Conservation (phyloP, 2,113 vertebrate species). For the Malurus alboscapulatus region DNA sequence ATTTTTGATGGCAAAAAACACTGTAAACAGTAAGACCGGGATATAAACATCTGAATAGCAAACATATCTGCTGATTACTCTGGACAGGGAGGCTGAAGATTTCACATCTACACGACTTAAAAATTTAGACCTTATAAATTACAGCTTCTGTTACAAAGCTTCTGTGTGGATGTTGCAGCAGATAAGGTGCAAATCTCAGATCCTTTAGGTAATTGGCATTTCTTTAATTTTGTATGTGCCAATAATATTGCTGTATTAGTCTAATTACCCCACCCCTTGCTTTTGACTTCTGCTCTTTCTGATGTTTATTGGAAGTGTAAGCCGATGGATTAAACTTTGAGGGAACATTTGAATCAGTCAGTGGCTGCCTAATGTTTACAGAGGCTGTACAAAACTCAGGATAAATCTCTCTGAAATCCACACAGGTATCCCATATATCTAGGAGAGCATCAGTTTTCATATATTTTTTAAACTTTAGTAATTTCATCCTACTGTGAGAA, state of each 20-base stretch:
- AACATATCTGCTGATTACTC: not conserved
- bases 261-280: not conserved
- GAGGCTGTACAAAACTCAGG: not conserved
- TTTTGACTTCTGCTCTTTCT: not conserved
- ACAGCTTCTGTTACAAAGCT: not conserved
- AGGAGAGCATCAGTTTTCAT: not conserved
- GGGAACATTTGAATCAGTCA: not conserved
- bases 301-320: not conserved
- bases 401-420: not conserved
- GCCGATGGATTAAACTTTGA: not conserved
- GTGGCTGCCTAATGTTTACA: not conserved
- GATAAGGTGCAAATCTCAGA: not conserved
- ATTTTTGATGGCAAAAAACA: not conserved
- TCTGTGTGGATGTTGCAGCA: not conserved
- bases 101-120: not conserved
- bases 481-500: not conserved
- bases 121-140: not conserved
- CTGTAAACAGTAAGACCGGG: not conserved
- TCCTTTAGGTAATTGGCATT: not conserved
- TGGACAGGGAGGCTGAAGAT: not conserved
- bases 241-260: not conserved
- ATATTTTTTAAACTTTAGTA: not conserved
- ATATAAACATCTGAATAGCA: not conserved
- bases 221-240: not conserved
- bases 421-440: accelerated